Conservation (phyloP, 23 tunicate species). For the Ascidia mentula region DNA sequence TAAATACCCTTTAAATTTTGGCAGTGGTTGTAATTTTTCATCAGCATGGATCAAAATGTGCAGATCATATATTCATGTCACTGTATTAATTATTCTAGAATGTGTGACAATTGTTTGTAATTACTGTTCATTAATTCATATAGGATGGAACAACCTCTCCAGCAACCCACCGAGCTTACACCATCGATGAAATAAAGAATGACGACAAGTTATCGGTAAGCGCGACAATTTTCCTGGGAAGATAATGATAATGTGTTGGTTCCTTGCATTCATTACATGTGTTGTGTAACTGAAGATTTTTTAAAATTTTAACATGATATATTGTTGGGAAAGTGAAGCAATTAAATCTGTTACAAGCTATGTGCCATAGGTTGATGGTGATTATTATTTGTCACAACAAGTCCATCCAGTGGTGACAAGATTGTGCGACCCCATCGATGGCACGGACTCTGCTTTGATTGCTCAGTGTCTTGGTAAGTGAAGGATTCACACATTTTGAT, state of each 20-base stretch:
- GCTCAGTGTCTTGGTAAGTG: constrained; percentile 80
- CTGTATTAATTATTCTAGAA: no score
- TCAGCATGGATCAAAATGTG: no score
- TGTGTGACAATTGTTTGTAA: no score
- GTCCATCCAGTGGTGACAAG: constrained; percentile 91
- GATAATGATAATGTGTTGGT: no score
- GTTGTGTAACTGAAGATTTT: not conserved
- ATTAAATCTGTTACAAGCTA: not conserved
- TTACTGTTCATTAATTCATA: no score
- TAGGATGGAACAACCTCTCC: constrained; percentile 78
- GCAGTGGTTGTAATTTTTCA: no score
- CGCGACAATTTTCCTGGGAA: no score
- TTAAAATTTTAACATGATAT: no score
- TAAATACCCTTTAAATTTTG: no score
- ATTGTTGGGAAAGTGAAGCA: no score
- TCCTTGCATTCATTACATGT: not conserved
- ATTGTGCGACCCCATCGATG: constrained; percentile 94
- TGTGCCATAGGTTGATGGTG: constrained; percentile 51
- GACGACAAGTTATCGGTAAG: constrained; percentile 49
- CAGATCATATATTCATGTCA: no score
- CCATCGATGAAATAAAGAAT: constrained; percentile 55
- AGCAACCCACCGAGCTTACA: constrained; percentile 90
- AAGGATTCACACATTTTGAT: no score
- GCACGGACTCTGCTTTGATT: constrained; percentile 79
- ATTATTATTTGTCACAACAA: constrained; percentile 86